Evolutionary conservation across 2,113 vertebrate species (phyloP), one percentile per base, ranked within the genome.

Genomic region (Tor tambroides): DNA sequence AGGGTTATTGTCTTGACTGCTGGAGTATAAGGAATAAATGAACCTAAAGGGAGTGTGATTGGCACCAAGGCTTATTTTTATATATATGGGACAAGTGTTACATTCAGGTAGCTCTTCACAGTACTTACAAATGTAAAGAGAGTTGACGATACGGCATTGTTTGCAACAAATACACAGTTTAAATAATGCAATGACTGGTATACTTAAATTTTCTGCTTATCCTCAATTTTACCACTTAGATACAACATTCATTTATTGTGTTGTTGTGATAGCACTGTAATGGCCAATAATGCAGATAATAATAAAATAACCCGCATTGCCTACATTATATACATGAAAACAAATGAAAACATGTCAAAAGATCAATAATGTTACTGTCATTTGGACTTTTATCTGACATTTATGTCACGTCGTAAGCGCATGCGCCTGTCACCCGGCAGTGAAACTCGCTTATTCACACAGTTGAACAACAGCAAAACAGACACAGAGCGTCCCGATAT

Each of bases 1-100:
- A 92, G 89, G 90, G 91, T 88, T 88, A 72, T 81, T 91, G 65
- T 80, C 91, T 91, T 91, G 69, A 78, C 15, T 54, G 71, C 61
- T 43, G 90, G 92, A 93, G 61, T 74, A 86, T 83, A 88, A 90
- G 90, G 74, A 17, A 89, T 69, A 69, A 69, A 77, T 71, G 32
- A 85, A 75, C 77, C 54, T 65, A 43, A 12, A 14, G 6, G 14
- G 17, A 56, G 32, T 65, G 56, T 41, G 77, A 15, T 56, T 88
- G 87, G 65, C 46, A 85, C 46, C 10, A 59, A 35, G 56, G 21
- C 15, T 32, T 83, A 19, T 83, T 12, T 83, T 49, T 83, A 46
- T 23, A 6, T n/a, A n/a, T 19, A 21, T 51, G 15, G 6, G 26
- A 77, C 43, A 21, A 51, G 14, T 32, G 65, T 32, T 17, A 32